phyloP scores from a whole-genome alignment of 2,888 invertebrate genomes.

The Branchinecta sandiegonensis region DNA sequence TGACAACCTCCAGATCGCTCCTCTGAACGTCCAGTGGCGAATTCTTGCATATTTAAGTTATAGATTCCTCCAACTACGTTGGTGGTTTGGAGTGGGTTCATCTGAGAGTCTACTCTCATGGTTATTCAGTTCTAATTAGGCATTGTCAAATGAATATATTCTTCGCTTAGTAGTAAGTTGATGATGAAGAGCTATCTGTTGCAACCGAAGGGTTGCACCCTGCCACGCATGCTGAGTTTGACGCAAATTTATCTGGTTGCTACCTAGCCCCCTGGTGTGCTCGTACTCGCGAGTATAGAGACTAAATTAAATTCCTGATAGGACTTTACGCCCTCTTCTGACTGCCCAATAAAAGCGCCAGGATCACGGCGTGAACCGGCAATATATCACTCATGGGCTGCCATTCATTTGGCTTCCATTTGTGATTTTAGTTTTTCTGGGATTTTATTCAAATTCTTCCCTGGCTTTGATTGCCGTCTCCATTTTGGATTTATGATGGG shows the following conservation, averaged over 20 bases:
- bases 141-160: not conserved
- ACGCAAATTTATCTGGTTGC: conserved; percentile 15
- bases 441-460: conserved; percentile 6
- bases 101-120: not conserved
- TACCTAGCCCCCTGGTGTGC: conserved; percentile 7
- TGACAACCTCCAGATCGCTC: no score
- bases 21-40: no score
- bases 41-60: no score
- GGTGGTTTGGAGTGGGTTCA: no score
- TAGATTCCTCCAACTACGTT: no score
- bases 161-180: not conserved
- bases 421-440: not conserved
- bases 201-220: conserved; percentile 12
- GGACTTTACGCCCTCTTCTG: not conserved
- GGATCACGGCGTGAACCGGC: not conserved
- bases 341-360: conserved; percentile 7
- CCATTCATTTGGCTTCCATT: not conserved
- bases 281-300: not conserved
- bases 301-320: conserved; percentile 11
- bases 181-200: conserved; percentile 14
- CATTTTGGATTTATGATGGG: not conserved
- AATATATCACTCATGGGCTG: not conserved
- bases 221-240: not conserved
- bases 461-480: conserved; percentile 1
- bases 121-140: not conserved